Percentiles rank a stretch among this genome's conserved stretches.
phyloP scores from a whole-genome alignment of 1,140 invertebrate species.

The Epicauta chinensis region DNA sequence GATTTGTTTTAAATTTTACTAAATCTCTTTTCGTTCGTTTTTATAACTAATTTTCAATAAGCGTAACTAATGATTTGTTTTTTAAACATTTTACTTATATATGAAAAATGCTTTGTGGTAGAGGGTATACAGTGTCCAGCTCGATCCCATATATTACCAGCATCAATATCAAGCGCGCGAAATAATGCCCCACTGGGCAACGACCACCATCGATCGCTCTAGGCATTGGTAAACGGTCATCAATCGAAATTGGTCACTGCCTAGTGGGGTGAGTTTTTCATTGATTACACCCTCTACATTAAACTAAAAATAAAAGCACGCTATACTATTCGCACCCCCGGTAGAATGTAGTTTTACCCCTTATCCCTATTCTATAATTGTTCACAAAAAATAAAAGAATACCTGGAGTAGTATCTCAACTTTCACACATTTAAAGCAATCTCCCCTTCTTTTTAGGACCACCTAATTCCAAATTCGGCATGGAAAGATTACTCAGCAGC shows the following conservation, averaged over 20 bases:
- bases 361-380: no score
- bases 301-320: conserved; percentile 2
- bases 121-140: conserved; percentile 39
- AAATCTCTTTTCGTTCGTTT: no score
- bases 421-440: neutral
- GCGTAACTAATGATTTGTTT: neutral
- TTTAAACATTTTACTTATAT: neutral
- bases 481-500: conserved; percentile 82
- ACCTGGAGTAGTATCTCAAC: neutral
- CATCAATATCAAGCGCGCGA: conserved; percentile 28
- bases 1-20: no score
- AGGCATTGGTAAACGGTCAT: conserved; percentile 23
- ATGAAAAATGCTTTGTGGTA: conserved; percentile 19
- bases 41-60: no score
- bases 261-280: conserved; percentile 38
- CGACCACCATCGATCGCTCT: conserved; percentile 24
- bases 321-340: conserved; percentile 5
- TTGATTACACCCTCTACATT: neutral
- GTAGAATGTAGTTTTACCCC: no score
- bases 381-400: no score
- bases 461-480: conserved; percentile 70
- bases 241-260: conserved; percentile 16
- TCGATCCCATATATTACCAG: conserved; percentile 34
- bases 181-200: conserved; percentile 37
- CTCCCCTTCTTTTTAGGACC: conserved; percentile 76